A percentile compares a stretch with the other conserved stretches of the same genome.
Evolutionary conservation across 2,113 vertebrate genomes (phyloP).

Genomic region (Anarhynchus alexandrinus): DNA sequence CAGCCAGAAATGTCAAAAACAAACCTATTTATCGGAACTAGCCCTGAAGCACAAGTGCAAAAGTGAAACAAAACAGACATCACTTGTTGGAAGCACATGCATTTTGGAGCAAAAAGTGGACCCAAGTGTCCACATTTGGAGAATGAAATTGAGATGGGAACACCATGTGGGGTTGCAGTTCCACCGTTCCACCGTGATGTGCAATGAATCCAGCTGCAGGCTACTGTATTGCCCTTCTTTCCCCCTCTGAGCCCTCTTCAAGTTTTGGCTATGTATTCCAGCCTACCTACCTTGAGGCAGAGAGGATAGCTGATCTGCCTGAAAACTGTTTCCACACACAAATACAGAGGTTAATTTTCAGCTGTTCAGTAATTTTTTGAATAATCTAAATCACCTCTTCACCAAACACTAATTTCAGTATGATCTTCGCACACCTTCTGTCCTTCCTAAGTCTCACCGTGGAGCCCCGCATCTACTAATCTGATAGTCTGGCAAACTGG

Average conservation of each 20-base stretch:
- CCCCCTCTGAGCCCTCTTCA: neutral
- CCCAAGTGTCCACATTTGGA: neutral
- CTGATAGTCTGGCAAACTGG: neutral
- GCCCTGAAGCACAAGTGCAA: neutral
- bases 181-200: neutral
- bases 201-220: neutral
- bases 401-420: neutral
- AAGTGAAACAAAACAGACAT: neutral
- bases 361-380: neutral
- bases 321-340: neutral
- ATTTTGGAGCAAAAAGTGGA: neutral
- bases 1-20: neutral
- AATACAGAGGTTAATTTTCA: neutral
- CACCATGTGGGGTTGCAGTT: neutral
- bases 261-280: neutral
- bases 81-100: neutral
- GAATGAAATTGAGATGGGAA: neutral
- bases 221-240: neutral
- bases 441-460: neutral
- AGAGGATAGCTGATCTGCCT: neutral
- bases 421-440: neutral
- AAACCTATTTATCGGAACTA: neutral
- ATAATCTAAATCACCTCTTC: neutral
- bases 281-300: neutral
- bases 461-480: neutral